These are phyloP conservation scores for Anhinga anhinga DNA, from an alignment of 2,113 vertebrate species.

Conservation along the genomic window DNA sequence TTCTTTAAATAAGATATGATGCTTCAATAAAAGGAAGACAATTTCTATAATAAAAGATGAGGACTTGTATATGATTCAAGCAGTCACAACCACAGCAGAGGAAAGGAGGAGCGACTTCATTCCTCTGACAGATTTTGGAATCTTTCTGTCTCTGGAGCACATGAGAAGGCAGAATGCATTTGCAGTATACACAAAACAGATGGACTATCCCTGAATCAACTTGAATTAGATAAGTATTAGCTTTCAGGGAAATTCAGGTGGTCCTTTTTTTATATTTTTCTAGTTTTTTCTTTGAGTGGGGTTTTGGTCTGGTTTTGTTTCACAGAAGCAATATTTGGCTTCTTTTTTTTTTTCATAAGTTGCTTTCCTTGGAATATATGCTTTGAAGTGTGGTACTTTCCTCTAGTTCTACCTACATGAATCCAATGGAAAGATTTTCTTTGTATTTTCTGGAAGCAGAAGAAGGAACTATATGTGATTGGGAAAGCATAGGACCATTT, in stretches of 20 bases:
- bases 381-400: background rate
- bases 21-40: background rate
- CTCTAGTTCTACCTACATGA: background rate
- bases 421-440: background rate
- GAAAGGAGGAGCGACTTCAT: background rate
- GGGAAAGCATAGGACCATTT: background rate
- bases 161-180: background rate
- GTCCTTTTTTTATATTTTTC: background rate
- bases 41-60: background rate
- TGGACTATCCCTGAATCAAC: background rate
- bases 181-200: background rate
- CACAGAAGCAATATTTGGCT: background rate
- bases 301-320: background rate
- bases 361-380: background rate
- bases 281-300: background rate
- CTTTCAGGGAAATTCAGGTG: background rate
- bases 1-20: background rate
- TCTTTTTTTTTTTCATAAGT: background rate
- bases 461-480: background rate
- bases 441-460: background rate
- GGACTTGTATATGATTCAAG: background rate
- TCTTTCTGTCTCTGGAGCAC: background rate
- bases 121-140: conserved; percentile 5
- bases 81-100: background rate
- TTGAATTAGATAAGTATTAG: background rate